Evolutionary conservation across 2,113 vertebrate genomes (phyloP).

Genomic region (Buteo buteo): DNA sequence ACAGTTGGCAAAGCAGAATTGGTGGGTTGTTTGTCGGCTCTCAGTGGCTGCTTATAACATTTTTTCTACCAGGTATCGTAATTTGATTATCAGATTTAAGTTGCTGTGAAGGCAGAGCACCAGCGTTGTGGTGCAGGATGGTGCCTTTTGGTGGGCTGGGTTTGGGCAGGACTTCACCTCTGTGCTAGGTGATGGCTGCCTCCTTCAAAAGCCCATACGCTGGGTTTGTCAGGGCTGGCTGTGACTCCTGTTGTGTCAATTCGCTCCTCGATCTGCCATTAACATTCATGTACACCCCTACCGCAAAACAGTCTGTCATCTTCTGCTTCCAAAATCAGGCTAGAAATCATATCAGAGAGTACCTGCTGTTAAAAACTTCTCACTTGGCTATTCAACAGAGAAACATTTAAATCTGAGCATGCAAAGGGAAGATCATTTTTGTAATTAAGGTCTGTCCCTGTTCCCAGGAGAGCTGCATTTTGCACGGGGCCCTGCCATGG

Average conservation of each 20-base stretch:
- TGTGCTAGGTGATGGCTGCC: neutral
- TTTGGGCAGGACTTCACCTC: neutral
- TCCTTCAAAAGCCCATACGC: neutral
- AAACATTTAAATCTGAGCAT: neutral
- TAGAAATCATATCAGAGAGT: neutral
- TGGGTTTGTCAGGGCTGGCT: neutral
- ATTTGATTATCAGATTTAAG: neutral
- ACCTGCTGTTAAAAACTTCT: neutral
- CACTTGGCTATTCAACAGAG: neutral
- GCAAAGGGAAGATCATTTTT: neutral
- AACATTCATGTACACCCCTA: rapidly evolving
- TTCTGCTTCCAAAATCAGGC: neutral
- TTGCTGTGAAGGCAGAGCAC: neutral
- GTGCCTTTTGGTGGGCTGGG: neutral
- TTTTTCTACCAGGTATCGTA: neutral
- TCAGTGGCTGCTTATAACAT: neutral
- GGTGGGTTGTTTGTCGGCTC: neutral
- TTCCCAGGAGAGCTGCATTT: neutral
- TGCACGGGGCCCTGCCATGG: rapidly evolving
- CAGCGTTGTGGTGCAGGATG: neutral
- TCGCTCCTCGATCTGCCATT: rapidly evolving
- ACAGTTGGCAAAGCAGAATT: neutral
- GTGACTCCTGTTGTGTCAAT: neutral
- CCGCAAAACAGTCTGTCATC: neutral
- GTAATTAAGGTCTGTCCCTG: neutral